Evolutionary conservation across 2,113 vertebrate genomes (phyloP).

Genomic region (Physeter macrocephalus): DNA sequence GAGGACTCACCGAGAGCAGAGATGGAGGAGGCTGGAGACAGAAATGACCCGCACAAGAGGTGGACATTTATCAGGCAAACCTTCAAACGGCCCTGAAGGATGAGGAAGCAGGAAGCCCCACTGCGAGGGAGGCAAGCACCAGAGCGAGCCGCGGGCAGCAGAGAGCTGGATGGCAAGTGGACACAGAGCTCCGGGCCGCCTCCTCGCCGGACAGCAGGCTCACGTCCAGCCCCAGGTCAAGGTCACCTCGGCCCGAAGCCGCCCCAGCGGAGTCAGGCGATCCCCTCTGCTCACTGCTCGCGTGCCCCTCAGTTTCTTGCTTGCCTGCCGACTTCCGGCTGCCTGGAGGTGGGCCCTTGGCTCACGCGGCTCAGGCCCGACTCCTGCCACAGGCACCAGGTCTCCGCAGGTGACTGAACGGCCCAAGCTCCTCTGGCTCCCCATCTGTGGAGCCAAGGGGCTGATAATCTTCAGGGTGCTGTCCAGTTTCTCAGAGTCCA

Average conservation of each 20-base stretch:
- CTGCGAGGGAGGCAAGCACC: not conserved
- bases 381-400: not conserved
- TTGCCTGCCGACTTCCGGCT: not conserved
- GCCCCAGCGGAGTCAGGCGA: rapidly evolving
- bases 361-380: not conserved
- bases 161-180: no score
- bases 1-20: not conserved
- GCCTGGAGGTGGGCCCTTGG: not conserved
- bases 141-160: not conserved
- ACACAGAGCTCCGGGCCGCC: not conserved
- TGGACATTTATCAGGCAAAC: rapidly evolving
- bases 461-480: not conserved
- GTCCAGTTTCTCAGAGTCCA: not conserved
- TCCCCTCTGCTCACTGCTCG: not conserved
- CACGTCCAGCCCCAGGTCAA: not conserved
- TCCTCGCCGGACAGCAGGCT: not conserved
- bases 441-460: no score
- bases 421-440: not conserved
- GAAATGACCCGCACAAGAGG: not conserved
- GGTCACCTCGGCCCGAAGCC: not conserved
- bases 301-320: not conserved
- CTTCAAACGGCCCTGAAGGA: not conserved
- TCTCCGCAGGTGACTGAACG: not conserved
- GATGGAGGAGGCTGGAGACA: not conserved
- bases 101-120: not conserved